Conservation (phyloP, 2,888 invertebrate genomes). For the Eristalis arbustorum region DNA sequence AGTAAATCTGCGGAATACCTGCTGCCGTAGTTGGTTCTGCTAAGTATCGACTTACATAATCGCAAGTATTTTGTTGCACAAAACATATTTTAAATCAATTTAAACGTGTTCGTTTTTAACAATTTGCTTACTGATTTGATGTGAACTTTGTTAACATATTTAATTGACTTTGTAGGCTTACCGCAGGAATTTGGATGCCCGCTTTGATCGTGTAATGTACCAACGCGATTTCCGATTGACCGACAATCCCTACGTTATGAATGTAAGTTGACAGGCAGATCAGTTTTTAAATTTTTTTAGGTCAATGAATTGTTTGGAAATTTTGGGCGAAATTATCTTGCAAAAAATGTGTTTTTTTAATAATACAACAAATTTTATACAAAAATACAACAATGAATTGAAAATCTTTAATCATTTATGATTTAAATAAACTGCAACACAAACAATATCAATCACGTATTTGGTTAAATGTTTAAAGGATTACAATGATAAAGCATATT, state of each 20-base stretch:
- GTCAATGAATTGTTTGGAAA: background rate
- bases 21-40: background rate
- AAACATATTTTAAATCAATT: slow-evolving; percentile 40
- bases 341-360: background rate
- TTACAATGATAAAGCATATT: too few species aligned
- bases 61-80: slow-evolving; percentile 61
- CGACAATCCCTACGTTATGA: slow-evolving; percentile 83
- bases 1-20: slow-evolving; percentile 77
- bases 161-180: slow-evolving; percentile 80
- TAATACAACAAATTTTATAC: background rate
- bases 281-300: background rate
- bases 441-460: too few species aligned
- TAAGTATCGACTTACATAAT: slow-evolving; percentile 76
- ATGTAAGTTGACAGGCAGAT: slow-evolving; percentile 80
- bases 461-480: too few species aligned
- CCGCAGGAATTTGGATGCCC: slow-evolving; percentile 82
- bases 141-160: background rate
- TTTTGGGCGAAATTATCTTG: background rate
- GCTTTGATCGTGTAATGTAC: slow-evolving; percentile 82
- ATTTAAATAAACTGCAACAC: too few species aligned
- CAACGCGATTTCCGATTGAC: slow-evolving; percentile 84
- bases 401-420: too few species aligned
- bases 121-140: background rate
- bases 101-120: background rate
- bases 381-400: too few species aligned